These are phyloP conservation scores for Lordiphosa collinella DNA, from an alignment of 1,140 invertebrate genomes.

Conservation along the genomic window DNA sequence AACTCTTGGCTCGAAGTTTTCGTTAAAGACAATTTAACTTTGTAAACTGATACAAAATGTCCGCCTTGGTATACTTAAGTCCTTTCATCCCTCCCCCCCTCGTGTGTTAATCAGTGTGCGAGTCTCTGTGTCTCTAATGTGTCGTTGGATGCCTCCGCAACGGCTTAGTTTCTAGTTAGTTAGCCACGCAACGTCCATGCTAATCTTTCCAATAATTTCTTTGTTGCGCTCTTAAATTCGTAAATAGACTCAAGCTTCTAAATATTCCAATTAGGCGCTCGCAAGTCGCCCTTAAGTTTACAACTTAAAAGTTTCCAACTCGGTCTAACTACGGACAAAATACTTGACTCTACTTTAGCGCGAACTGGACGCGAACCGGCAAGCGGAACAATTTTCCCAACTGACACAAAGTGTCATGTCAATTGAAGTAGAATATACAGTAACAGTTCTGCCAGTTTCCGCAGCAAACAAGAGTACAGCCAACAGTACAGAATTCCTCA, in stretches of 20 bases:
- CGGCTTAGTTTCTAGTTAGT: constrained; percentile 28
- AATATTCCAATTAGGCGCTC: constrained; percentile 65
- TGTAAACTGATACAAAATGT: constrained; percentile 77
- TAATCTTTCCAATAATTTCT: constrained; percentile 24
- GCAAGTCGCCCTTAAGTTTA: constrained; percentile 28
- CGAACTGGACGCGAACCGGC: constrained; percentile 15
- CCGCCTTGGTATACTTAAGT: constrained; percentile 67
- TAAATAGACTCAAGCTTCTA: constrained; percentile 11
- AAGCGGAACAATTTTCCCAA: constrained; percentile 59
- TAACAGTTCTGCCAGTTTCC: constrained; percentile 26
- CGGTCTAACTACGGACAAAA: constrained; percentile 42
- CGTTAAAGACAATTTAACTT: constrained; percentile 77
- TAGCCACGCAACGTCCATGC: constrained; percentile 13
- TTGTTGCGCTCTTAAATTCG: constrained; percentile 22
- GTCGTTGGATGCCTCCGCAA: constrained; percentile 28
- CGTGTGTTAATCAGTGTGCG: constrained; percentile 59
- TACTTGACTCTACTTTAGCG: constrained; percentile 20
- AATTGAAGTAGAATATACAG: constrained; percentile 72
- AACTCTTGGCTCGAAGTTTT: constrained; percentile 53
- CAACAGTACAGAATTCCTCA: constrained; percentile 10
- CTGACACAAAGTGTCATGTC: constrained; percentile 74
- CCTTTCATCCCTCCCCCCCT: constrained; percentile 32
- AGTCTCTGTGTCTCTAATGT: constrained; percentile 50
- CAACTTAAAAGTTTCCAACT: constrained; percentile 49
- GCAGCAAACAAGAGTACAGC: constrained; percentile 13